These are phyloP conservation scores for Pinna nobilis DNA, from an alignment of 1,140 invertebrate genomes.

Conservation along the genomic window DNA sequence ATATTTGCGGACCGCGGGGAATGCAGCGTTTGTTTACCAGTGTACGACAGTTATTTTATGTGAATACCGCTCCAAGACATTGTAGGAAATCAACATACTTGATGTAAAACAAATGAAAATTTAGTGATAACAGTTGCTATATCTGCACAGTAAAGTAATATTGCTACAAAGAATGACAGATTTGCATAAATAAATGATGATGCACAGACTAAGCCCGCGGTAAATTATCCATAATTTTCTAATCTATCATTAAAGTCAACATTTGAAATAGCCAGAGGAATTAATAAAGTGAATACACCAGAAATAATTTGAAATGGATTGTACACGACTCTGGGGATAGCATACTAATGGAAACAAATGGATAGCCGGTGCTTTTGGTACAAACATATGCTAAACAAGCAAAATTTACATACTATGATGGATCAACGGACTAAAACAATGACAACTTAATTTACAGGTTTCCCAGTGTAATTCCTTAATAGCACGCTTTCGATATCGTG, in stretches of 20 bases:
- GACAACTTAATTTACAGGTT: slow-evolving; percentile 13
- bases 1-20: background rate
- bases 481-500: slow-evolving; percentile 14
- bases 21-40: background rate
- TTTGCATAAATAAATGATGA: slow-evolving; percentile 34
- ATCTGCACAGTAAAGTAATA: slow-evolving; percentile 14
- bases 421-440: slow-evolving; percentile 19
- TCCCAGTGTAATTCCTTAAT: slow-evolving; percentile 8
- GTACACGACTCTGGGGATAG: slow-evolving; percentile 23
- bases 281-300: slow-evolving; percentile 16
- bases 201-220: slow-evolving; percentile 16
- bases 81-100: slow-evolving; percentile 24
- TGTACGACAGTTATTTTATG: background rate
- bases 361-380: background rate
- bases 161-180: slow-evolving; percentile 26
- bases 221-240: slow-evolving; percentile 31
- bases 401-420: slow-evolving; percentile 23
- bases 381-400: slow-evolving; percentile 31
- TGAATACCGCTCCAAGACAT: slow-evolving; percentile 7
- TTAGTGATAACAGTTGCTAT: slow-evolving; percentile 19
- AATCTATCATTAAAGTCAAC: background rate
- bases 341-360: slow-evolving; percentile 30
- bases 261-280: slow-evolving; percentile 8
- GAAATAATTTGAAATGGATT: slow-evolving; percentile 26
- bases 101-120: slow-evolving; percentile 34